Percentiles rank a stretch among this genome's conserved stretches.
Conservation (phyloP, 2,888 invertebrate genomes). For the Arge pagana region DNA sequence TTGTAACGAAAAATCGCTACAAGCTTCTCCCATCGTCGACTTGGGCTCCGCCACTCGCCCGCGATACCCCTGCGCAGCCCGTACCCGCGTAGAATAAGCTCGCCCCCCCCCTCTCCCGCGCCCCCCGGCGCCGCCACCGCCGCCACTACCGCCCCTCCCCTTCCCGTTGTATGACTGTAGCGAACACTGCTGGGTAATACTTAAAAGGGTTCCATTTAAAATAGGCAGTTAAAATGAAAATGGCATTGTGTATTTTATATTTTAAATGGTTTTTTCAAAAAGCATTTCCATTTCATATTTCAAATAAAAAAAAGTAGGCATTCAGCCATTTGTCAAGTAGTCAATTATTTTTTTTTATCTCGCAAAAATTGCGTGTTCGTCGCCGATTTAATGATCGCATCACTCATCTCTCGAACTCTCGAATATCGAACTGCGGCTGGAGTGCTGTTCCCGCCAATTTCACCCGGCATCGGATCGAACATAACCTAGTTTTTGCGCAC, state of each 20-base stretch:
- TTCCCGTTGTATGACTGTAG: too few relatives aligned
- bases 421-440: background rate
- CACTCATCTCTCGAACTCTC: background rate
- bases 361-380: slow-evolving; percentile 2
- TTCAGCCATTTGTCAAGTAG: slow-evolving; percentile 3
- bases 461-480: background rate
- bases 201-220: slow-evolving; percentile 1
- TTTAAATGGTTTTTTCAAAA: slow-evolving; percentile 3
- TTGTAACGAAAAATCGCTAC: too few relatives aligned
- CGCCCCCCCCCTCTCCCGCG: too few relatives aligned
- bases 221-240: slow-evolving; percentile 8
- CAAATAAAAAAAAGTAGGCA: slow-evolving; percentile 7
- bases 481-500: slow-evolving; percentile 6
- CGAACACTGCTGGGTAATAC: slow-evolving; percentile 13
- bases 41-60: too few relatives aligned
- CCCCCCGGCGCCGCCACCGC: too few relatives aligned
- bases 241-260: slow-evolving; percentile 1
- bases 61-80: too few relatives aligned
- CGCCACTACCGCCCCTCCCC: too few relatives aligned
- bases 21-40: too few relatives aligned
- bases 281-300: slow-evolving; percentile 6
- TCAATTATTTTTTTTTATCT: slow-evolving; percentile 1
- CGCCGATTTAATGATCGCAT: background rate
- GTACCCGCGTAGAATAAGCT: too few relatives aligned
- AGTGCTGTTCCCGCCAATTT: slow-evolving; percentile 5